A percentile compares a stretch with the other conserved stretches of the same genome.
Conservation (phyloP, 2,888 invertebrate genomes). For the Zeuzera pyrina region DNA sequence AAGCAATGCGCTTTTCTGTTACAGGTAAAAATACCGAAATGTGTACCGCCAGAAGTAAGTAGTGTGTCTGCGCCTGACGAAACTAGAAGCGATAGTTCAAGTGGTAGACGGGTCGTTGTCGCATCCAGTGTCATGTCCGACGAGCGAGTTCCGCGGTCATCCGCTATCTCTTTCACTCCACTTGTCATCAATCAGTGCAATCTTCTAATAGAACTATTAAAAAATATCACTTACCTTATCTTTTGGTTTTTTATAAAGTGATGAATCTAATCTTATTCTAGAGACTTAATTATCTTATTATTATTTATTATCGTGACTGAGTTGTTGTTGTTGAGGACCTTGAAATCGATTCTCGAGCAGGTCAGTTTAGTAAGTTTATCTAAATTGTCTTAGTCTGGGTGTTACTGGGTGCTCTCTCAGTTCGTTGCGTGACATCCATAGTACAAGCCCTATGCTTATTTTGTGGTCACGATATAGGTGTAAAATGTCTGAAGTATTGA, state of each 20-base stretch:
- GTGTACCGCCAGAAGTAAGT: conserved; percentile 69
- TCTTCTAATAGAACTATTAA: conserved; percentile 5
- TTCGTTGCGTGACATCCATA: no score
- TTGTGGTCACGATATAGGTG: no score
- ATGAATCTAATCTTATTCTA: conserved; percentile 4
- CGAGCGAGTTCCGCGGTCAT: conserved; percentile 55
- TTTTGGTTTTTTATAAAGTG: conserved; percentile 16
- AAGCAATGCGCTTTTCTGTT: conserved; percentile 6
- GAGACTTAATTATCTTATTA: conserved; percentile 3
- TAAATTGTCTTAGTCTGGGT: no score
- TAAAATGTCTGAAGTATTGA: no score
- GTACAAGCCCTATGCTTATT: no score
- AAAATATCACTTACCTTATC: neutral
- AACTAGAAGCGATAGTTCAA: conserved; percentile 46
- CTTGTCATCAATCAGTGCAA: conserved; percentile 22
- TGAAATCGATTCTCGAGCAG: no score
- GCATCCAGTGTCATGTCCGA: conserved; percentile 80
- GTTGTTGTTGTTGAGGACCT: no score
- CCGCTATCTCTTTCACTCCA: conserved; percentile 30
- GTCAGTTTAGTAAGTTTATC: no score
- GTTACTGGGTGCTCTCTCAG: no score
- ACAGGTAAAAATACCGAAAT: conserved; percentile 49
- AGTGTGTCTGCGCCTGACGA: conserved; percentile 52
- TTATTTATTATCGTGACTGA: no score
- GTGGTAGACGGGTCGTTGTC: conserved; percentile 72